Conservation (phyloP, 2,113 vertebrate species). For the Corvus hawaiiensis region DNA sequence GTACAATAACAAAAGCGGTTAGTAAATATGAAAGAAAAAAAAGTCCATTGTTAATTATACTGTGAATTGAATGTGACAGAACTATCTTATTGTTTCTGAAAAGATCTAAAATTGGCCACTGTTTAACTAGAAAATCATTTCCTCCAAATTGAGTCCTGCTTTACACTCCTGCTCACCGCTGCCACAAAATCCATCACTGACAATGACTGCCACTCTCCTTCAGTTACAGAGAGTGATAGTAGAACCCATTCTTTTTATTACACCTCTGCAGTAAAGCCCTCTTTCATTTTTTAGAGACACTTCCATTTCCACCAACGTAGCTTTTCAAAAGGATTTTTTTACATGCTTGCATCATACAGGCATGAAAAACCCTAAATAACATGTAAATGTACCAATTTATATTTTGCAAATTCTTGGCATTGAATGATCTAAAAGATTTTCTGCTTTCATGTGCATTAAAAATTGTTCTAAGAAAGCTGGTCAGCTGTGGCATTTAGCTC, state of each 20-base stretch:
- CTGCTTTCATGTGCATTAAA: not conserved
- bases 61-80: not conserved
- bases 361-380: not conserved
- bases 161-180: not conserved
- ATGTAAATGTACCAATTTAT: not conserved
- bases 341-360: not conserved
- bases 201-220: not conserved
- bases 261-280: not conserved
- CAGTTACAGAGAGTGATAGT: not conserved
- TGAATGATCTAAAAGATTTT: not conserved
- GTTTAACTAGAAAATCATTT: constrained; percentile 26
- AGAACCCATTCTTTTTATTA: not conserved
- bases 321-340: not conserved
- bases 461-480: not conserved
- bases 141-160: not conserved
- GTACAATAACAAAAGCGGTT: not conserved
- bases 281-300: not conserved
- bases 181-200: not conserved
- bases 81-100: not conserved
- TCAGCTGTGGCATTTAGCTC: not conserved
- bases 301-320: not conserved
- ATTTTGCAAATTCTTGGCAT: not conserved
- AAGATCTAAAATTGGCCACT: constrained; percentile 2
- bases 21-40: not conserved
- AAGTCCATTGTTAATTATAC: not conserved